Base-by-base conservation (phyloP, 2,797 vertebrate species). In the Poeciliopsis infans region DNA sequence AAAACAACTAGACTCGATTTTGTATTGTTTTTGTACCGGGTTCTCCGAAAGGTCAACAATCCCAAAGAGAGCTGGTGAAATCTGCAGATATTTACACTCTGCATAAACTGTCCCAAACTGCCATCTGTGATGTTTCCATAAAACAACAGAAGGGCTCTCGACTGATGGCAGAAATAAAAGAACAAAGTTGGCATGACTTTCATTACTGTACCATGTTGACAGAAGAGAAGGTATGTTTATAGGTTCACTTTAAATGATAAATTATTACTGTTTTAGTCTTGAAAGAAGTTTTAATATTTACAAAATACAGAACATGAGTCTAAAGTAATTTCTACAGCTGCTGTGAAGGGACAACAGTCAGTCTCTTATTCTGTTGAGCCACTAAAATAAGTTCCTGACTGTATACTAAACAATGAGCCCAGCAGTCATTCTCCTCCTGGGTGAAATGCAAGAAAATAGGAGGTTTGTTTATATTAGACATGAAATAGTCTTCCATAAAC, bases 401-500 rank as follows among this genome's bases (percentile, higher is more conserved):
- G 79, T 72, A 39, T 15, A 18, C n/a, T 1, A 1, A 72, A 72
- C 71, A 72, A 72, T 49, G 3, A 72, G 8, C 31, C 28, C 4
- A 33, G 46, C 33, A 36, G n/a, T 20, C 33, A 5, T 23, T 47
- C 33, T 41, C n/a, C n/a, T 75, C 23, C 51, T 28, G 36, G 4
- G 39, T 39, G 61, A 36, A 66, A 31, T 1, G 36, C 28, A 55
- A 25, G 31, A 15, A 31, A 77, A 80, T 47, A 51, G 3, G 51
- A 59, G 39, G 43, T 75, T 41, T 16, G 47, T 33, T 36, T 25
- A 33, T 31, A 75, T 75, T 68, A 20, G 61, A n/a, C 18, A 16
- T 25, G 25, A 47, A 53, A 78, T 57, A 72, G 16, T 59, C 41
- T 59, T 15, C 13, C 23, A 5, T 76, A 75, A 64, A 78, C 7